Base-by-base conservation (phyloP, 2,888 invertebrate genomes). In the Torymus texanus region DNA sequence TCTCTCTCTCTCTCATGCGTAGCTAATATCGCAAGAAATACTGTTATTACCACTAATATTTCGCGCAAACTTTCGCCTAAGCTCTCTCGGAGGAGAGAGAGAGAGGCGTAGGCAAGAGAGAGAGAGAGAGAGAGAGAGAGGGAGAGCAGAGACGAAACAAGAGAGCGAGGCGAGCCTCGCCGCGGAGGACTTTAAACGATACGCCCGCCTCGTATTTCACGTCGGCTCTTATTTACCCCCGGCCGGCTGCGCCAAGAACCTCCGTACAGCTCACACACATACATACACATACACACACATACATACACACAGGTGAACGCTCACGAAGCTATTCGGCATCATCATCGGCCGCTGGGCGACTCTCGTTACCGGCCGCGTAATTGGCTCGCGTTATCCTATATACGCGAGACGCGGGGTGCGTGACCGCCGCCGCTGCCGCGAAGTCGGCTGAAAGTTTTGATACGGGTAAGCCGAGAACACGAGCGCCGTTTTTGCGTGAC, bases 21-120 rank as follows among this genome's bases (percentile, higher is more conserved):
- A 84, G 85, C 86, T 88, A 88, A 88, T 88, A 88, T 87, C 85
- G 83, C 83, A 83, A 88, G 88, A 88, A 87, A 88, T 88, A 88
- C 85, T 85, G 86, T 88, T 88, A 88, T 88, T 86, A 83, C 87
- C 81, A 74, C 83, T 84, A 86, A 87, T 84, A 85, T 86, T 85
- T 86, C 83, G 84, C 77, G 83, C 16, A 56, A 87, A 85, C 83
- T 85, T 86, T 82, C 83, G 80, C 78, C 82, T 81, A 80, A 82
- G 79, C 81, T 67, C 74, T 63, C 2, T 51, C 10, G n/a, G 18
- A 29, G 3, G 61, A 29, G 41, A 11, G 71, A 58, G 71, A 63
- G 51, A n/a, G n/a, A n/a, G n/a, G n/a, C n/a, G n/a, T n/a, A n/a
- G n/a, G n/a, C n/a, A n/a, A n/a, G n/a, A n/a, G 24, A 41, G 63